Percentiles rank a stretch among this genome's conserved stretches.
phyloP scores from a whole-genome alignment of 2,797 vertebrate genomes.

The Cichlasoma orientale region DNA sequence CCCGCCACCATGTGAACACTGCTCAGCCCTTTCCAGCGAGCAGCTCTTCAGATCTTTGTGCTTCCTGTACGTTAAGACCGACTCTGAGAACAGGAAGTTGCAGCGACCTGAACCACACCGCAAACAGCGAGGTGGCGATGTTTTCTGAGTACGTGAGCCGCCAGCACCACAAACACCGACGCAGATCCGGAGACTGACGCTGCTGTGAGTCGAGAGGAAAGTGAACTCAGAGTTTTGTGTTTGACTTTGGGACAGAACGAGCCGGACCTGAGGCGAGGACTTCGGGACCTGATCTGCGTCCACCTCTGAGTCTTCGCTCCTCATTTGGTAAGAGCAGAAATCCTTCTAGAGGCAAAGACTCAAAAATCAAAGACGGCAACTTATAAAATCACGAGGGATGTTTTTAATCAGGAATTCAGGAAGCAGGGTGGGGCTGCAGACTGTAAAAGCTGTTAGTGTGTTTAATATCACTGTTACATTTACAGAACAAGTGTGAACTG shows the following conservation, averaged over 20 bases:
- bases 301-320: neutral
- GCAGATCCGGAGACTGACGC: neutral
- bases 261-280: fast-evolving
- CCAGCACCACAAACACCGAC: neutral
- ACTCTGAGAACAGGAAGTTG: neutral
- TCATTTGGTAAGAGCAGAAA: neutral
- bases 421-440: fast-evolving
- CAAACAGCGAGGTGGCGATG: neutral
- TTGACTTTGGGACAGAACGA: neutral
- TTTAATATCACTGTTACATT: neutral
- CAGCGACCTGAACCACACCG: neutral
- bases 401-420: no score
- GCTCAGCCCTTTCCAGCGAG: neutral
- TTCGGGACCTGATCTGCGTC: neutral
- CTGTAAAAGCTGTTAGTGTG: neutral
- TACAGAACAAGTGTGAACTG: neutral
- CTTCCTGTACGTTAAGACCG: neutral
- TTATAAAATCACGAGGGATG: fast-evolving
- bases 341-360: neutral
- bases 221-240: neutral
- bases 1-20: neutral
- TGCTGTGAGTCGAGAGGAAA: neutral
- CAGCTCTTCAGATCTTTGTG: neutral
- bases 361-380: fast-evolving
- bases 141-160: neutral